Evolutionary conservation across 2,888 invertebrate species (phyloP).

Genomic region (Drosophila testacea): DNA sequence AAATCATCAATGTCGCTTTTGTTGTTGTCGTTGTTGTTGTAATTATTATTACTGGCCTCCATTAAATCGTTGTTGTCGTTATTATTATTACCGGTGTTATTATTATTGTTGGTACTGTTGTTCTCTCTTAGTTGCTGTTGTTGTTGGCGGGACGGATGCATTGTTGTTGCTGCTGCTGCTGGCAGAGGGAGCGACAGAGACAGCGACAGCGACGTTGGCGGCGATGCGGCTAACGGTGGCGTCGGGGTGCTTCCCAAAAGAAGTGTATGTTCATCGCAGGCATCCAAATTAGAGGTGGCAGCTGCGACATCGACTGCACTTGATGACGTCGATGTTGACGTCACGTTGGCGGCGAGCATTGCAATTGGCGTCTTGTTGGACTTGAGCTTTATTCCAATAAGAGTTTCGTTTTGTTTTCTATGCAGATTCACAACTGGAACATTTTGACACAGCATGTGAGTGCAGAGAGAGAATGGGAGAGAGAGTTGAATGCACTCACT

Average conservation of each 20-base stretch:
- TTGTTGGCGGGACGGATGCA: slow-evolving; percentile 66
- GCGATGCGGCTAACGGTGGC: slow-evolving; percentile 56
- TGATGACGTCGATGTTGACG: slow-evolving; percentile 52
- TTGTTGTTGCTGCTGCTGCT: slow-evolving; percentile 27
- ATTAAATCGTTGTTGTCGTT: slow-evolving; percentile 62
- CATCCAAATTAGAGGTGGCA: slow-evolving; percentile 30
- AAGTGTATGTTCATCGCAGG: slow-evolving; percentile 81
- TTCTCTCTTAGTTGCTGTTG: slow-evolving; percentile 28
- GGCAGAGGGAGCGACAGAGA: slow-evolving; percentile 53
- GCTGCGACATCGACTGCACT: slow-evolving; percentile 30
- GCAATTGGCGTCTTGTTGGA: slow-evolving; percentile 31
- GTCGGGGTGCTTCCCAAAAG: slow-evolving; percentile 63
- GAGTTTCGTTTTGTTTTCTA: slow-evolving; percentile 44
- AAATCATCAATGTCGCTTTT: slow-evolving; percentile 60
- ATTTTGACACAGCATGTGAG: slow-evolving; percentile 41
- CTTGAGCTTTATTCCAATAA: slow-evolving; percentile 27
- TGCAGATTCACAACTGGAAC: slow-evolving; percentile 35
- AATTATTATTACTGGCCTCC: slow-evolving; percentile 64
- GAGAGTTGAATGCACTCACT: slow-evolving; percentile 32
- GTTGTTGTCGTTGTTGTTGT: slow-evolving; percentile 47
- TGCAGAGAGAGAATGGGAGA: slow-evolving; percentile 65
- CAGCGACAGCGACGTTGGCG: slow-evolving; percentile 63
- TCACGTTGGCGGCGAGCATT: slow-evolving; percentile 67
- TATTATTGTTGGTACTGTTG: slow-evolving; percentile 47
- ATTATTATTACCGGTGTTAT: slow-evolving; percentile 30